Evolutionary conservation across 2,797 vertebrate species (phyloP).

Genomic region (Cryptoprocta ferox): DNA sequence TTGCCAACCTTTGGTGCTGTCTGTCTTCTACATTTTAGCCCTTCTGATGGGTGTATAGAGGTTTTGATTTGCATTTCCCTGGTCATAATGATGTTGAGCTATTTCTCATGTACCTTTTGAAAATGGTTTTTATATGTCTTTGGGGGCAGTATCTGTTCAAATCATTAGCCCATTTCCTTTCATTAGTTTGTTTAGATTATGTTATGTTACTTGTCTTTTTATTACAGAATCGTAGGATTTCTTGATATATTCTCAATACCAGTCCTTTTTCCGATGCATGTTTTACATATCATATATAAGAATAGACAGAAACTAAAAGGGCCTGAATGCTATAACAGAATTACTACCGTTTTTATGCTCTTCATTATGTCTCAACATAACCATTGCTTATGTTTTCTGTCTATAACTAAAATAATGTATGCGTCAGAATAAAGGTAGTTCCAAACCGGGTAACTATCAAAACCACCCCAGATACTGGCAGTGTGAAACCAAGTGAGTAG

Average conservation of each 20-base stretch:
- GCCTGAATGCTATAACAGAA: neutral
- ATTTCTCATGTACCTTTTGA: neutral
- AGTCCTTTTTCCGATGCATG: neutral
- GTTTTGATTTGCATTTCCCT: neutral
- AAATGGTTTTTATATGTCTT: neutral
- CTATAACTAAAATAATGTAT: neutral
- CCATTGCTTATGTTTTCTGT: neutral
- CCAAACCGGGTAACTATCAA: neutral
- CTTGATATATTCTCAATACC: neutral
- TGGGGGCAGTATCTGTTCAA: neutral
- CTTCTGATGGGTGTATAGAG: neutral
- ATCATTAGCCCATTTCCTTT: neutral
- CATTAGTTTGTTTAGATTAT: neutral
- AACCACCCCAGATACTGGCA: neutral
- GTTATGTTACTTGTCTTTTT: neutral
- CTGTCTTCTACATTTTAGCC: neutral
- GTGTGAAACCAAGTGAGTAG: neutral
- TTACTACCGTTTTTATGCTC: neutral
- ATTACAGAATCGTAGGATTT: neutral
- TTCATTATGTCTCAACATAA: neutral
- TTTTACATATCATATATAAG: neutral
- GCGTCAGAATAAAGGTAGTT: neutral
- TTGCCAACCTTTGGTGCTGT: neutral
- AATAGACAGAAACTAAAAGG: neutral
- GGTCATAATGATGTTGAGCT: neutral